phyloP scores from a whole-genome alignment of 1,140 invertebrate genomes.

The Telenomus remus region DNA sequence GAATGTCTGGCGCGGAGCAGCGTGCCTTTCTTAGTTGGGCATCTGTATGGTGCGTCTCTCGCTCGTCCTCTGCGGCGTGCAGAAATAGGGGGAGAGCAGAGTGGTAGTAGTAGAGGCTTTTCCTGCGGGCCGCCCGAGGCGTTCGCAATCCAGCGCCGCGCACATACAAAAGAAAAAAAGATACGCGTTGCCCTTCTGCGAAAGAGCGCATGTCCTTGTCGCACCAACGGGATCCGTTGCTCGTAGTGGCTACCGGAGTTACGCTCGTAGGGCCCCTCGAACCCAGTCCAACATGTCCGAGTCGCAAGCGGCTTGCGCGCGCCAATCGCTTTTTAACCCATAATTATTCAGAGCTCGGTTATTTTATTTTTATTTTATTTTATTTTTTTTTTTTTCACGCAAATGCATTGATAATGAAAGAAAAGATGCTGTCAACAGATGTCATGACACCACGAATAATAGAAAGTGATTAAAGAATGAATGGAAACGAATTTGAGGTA shows the following conservation, averaged over 20 bases:
- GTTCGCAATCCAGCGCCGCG: slow-evolving; percentile 64
- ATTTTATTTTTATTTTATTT: neutral
- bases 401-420: no score
- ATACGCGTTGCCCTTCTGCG: slow-evolving; percentile 50
- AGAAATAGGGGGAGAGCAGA: neutral
- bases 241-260: slow-evolving; percentile 74
- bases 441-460: no score
- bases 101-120: no score
- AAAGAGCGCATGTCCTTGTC: slow-evolving; percentile 39
- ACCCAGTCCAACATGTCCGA: slow-evolving; percentile 61
- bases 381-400: neutral
- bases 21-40: slow-evolving; percentile 39
- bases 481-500: no score
- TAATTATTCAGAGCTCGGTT: neutral
- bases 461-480: no score
- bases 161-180: no score
- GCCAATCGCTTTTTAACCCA: slow-evolving; percentile 8
- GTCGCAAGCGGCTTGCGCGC: slow-evolving; percentile 24
- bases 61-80: slow-evolving; percentile 34
- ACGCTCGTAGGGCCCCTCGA: slow-evolving; percentile 71
- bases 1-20: slow-evolving; percentile 71
- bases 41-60: neutral
- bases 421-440: no score
- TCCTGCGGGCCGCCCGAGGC: slow-evolving; percentile 29
- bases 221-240: slow-evolving; percentile 58